Base-by-base conservation (phyloP, 1,140 invertebrate species). In the Phthorimaea operculella region DNA sequence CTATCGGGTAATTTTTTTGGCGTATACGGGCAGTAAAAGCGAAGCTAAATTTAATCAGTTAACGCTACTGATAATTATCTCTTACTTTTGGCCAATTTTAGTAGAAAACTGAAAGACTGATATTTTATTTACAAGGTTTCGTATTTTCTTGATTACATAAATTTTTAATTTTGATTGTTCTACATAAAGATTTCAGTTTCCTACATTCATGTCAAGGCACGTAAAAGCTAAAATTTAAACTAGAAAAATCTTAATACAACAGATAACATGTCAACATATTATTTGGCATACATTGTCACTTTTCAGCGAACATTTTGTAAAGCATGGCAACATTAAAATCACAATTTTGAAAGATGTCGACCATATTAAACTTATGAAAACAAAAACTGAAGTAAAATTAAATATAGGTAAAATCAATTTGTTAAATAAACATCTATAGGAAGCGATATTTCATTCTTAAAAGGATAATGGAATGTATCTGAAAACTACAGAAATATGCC, bases 251-350 rank as follows among this genome's bases (percentile, higher is more conserved):
- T 48, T 45, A 53, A 59, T 62, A 66, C 57, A 58, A 68, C 53
- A 66, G 60, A 66, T 55, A 60, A 69, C 62, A 61, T 56, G 42
- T 63, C 59, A 59, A 60, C 64, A 63, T 63, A 68, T 42, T 42
- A 42, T 72, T 72, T 70, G 67, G 68, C 68, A 70, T 66, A 59
- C 54, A 51, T 64, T 49, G 45, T 62, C 62, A 66, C 62, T 57
- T 56, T 62, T 28, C 21, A 28, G 21, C 6, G 21, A 28, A 28
- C 21, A 4, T 28, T 28, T 42, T 49, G 59, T 57, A 62, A 60
- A 53, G 42, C 54, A 71, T 68, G 71, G 66, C 71, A 69, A 64
- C 63, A 66, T 45, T 62, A 51, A 64, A 33, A 66, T 69, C 64
- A 67, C 63, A 64, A 47, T 42, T 11, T 14, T 42, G n/a, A n/a